Percentiles rank a stretch among this genome's conserved stretches.
Evolutionary conservation across 2,113 vertebrate genomes (phyloP).

Genomic region (Myrmophylax atrothorax): DNA sequence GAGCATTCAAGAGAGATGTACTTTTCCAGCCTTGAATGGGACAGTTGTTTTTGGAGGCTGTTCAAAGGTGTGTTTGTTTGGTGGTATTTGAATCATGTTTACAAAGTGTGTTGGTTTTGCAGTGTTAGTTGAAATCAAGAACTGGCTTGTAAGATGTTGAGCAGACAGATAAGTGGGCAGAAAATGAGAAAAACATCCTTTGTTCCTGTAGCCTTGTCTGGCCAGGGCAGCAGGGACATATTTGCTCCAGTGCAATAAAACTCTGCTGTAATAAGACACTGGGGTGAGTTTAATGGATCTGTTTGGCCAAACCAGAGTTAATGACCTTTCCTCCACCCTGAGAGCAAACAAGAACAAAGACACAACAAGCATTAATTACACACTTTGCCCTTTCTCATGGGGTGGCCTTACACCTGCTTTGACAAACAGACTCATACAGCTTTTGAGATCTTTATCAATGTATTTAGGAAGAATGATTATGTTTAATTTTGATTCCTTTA

Average conservation of each 20-base stretch:
- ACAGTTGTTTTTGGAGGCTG: neutral
- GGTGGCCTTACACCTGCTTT: neutral
- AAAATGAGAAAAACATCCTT: neutral
- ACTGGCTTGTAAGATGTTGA: neutral
- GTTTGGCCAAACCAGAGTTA: neutral
- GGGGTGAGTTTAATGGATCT: neutral
- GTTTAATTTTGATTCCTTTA: neutral
- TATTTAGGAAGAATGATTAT: neutral
- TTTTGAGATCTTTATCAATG: neutral
- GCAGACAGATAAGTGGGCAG: neutral
- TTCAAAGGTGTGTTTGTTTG: neutral
- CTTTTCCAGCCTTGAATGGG: neutral
- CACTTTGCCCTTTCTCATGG: neutral
- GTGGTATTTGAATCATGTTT: neutral
- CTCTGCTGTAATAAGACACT: neutral
- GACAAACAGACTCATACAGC: neutral
- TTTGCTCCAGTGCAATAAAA: neutral
- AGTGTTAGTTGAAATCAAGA: neutral
- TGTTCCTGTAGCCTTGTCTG: fast-evolving
- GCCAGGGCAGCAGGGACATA: neutral
- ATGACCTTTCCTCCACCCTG: constrained; percentile 33
- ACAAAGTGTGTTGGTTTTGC: neutral
- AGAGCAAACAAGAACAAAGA: neutral
- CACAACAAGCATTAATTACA: neutral
- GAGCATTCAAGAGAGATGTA: neutral